Percentiles rank a stretch among this genome's conserved stretches.
These are phyloP conservation scores for Micromussa lordhowensis DNA, from an alignment of 92 coral and sea anemone species.

Conservation along the genomic window DNA sequence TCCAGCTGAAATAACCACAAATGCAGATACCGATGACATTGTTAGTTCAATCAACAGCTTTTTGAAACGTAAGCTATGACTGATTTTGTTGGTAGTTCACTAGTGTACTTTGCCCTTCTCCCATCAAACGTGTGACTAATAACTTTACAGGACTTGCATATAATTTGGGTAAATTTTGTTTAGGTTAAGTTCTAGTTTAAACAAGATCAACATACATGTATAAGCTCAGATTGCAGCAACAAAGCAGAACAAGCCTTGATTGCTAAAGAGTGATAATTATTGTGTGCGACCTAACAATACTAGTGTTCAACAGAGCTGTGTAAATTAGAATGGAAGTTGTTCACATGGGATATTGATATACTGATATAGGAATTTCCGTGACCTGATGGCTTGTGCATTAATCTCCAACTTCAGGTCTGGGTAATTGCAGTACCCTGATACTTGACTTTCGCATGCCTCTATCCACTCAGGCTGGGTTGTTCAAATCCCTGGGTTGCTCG, in stretches of 20 bases:
- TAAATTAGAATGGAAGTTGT: background rate
- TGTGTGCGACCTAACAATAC: background rate
- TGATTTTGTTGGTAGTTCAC: background rate
- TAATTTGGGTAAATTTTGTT: too few relatives aligned
- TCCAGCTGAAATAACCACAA: constrained; percentile 12
- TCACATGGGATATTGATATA: background rate
- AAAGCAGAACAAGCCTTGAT: background rate
- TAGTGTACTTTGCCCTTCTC: background rate
- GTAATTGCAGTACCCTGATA: too few relatives aligned
- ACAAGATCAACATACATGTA: background rate
- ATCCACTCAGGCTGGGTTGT: too few relatives aligned
- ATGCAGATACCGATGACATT: background rate
- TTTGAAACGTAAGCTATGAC: constrained; percentile 58
- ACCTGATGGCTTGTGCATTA: background rate
- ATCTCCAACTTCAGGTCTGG: too few relatives aligned
- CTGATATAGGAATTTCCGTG: too few relatives aligned
- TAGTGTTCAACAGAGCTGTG: background rate
- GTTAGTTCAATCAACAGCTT: constrained; percentile 38
- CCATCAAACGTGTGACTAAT: background rate
- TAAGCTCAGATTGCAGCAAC: background rate
- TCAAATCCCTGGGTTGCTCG: too few relatives aligned
- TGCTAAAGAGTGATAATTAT: too few relatives aligned
- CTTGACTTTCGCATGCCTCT: too few relatives aligned
- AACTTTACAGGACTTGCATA: background rate
- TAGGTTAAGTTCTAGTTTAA: too few relatives aligned